A percentile compares a stretch with the other conserved stretches of the same genome.
Conservation (phyloP, 2,113 vertebrate species). For the Asarcornis scutulata region DNA sequence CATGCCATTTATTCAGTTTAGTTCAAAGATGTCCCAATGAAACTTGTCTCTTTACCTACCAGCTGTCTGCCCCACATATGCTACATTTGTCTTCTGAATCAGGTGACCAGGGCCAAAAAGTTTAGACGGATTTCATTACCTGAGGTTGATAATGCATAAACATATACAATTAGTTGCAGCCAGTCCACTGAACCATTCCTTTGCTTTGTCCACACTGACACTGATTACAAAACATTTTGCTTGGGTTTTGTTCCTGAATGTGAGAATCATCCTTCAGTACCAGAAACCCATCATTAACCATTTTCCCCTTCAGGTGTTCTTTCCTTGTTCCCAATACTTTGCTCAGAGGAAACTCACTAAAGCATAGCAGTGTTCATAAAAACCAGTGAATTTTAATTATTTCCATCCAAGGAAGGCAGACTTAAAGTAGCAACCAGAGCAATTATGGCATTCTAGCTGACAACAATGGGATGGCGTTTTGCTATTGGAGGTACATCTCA, state of each 20-base stretch:
- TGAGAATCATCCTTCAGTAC: conserved; percentile 20
- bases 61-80: not conserved
- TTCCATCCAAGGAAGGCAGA: conserved; percentile 51
- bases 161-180: conserved; percentile 1
- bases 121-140: conserved; percentile 59
- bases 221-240: conserved; percentile 16
- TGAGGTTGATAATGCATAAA: conserved; percentile 29
- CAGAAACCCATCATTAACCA: conserved; percentile 40
- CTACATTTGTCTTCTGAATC: conserved; percentile 12
- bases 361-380: conserved; percentile 45
- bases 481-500: conserved; percentile 23
- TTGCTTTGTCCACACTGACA: not conserved
- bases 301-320: conserved; percentile 48
- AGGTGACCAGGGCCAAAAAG: conserved; percentile 29
- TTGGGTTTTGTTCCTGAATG: conserved; percentile 38
- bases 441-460: conserved; percentile 78
- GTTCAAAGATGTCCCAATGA: not conserved
- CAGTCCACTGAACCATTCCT: conserved; percentile 18
- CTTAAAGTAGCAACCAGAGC: conserved; percentile 72
- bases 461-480: conserved; percentile 49
- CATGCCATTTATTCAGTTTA: conserved; percentile 33
- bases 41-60: not conserved
- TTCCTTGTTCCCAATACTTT: conserved; percentile 40
- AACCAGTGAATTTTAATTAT: conserved; percentile 71
- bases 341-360: conserved; percentile 45